Evolutionary conservation across 2,113 vertebrate genomes (phyloP), one percentile per base, ranked within the genome.

Genomic region (Zapus hudsonius): DNA sequence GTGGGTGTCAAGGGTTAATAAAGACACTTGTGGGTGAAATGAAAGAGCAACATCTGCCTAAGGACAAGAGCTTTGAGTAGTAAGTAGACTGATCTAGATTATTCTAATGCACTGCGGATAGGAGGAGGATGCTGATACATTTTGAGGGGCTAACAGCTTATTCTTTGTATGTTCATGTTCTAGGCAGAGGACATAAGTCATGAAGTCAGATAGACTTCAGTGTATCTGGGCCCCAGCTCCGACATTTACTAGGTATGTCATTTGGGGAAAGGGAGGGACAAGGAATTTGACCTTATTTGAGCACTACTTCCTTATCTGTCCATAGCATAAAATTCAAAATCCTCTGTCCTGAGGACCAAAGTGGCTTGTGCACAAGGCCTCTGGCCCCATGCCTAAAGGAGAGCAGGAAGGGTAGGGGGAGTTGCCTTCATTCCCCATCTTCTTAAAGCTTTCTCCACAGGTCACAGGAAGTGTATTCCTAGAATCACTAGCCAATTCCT

Each of bases 31-130:
- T 55, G 27, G 47, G 52, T 82, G 70, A 79, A 82, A 90, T 40
- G 64, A 87, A 93, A 92, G 69, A 86, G 22, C 44, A 74, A 92
- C 89, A 73, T 85, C 29, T 82, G 81, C 84, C 47, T 72, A 74
- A 25, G 63, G 47, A 75, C 36, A 76, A 79, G 47, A 88, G 59
- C 81, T 95, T 70, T 29, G 70, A 70, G 20, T 6, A 31, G 38
- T 5, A 40, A 31, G 38, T 5, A 44, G 44, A 57, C 13, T 3
- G 23, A 85, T 55, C 44, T 90, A 19, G 40, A 42, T 72, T 38
- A 55, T 90, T 80, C 61, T 69, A 75, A 73, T 81, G 74, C 79
- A 79, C 63, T 20, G 27, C 13, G 19, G 57, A 31, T 9, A 44
- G 63, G 27, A 16, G 25, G 31, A 78, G 87, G 69, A 69, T 19